phyloP scores from a whole-genome alignment of 2,888 invertebrate species.

The Isoperla grammatica region DNA sequence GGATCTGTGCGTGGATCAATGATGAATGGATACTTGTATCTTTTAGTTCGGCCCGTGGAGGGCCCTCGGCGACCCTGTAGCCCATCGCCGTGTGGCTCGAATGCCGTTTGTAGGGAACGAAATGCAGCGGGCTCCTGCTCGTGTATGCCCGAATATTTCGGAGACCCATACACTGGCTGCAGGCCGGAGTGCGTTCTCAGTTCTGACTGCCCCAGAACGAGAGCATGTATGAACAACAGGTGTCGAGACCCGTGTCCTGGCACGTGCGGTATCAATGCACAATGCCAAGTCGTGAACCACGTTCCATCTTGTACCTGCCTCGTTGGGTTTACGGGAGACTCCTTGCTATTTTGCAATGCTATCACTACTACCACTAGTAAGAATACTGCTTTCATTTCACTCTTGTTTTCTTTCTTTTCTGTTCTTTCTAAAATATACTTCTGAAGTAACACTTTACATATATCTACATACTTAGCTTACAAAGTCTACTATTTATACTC shows the following conservation, averaged over 20 bases:
- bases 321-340: conserved; percentile 65
- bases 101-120: conserved; percentile 68
- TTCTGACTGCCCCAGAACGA: conserved; percentile 63
- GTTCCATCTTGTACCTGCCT: conserved; percentile 71
- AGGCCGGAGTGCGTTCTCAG: conserved; percentile 77
- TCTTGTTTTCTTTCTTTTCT: background rate
- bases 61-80: conserved; percentile 65
- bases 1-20: background rate
- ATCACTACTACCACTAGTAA: conserved; percentile 40
- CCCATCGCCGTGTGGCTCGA: conserved; percentile 73
- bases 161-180: conserved; percentile 73
- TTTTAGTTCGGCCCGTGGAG: conserved; percentile 44
- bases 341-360: conserved; percentile 56
- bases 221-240: conserved; percentile 71
- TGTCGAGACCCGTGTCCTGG: conserved; percentile 74
- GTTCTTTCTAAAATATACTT: background rate
- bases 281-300: conserved; percentile 69
- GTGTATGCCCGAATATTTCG: conserved; percentile 67
- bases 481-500: conserved; percentile 5
- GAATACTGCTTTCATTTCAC: conserved; percentile 25
- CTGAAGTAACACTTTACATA: no score
- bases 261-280: conserved; percentile 69
- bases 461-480: no score
- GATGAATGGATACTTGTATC: background rate
- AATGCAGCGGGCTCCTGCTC: conserved; percentile 71